These are phyloP conservation scores for Sturnira hondurensis DNA, from an alignment of 2,113 vertebrate species.

Conservation along the genomic window DNA sequence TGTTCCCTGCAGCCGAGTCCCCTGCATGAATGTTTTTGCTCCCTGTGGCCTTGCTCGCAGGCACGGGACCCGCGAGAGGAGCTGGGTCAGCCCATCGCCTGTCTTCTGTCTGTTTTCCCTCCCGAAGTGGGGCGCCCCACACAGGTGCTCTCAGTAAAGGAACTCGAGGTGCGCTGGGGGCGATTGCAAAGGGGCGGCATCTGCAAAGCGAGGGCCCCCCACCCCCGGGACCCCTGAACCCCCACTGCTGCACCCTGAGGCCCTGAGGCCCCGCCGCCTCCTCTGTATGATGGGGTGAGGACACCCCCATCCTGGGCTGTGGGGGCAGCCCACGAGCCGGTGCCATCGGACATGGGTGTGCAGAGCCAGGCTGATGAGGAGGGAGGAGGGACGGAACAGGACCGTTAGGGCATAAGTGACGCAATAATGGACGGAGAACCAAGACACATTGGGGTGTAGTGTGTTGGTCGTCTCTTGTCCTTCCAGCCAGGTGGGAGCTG, in stretches of 20 bases:
- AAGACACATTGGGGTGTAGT: rapidly evolving
- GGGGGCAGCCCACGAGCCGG: rapidly evolving
- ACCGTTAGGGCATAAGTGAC: rapidly evolving
- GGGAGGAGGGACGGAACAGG: neutral
- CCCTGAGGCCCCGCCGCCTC: neutral
- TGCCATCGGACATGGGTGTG: rapidly evolving
- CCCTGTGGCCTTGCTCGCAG: rapidly evolving
- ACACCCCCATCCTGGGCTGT: rapidly evolving
- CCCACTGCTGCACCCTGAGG: no score
- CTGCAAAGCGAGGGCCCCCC: neutral
- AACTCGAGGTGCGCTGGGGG: no score
- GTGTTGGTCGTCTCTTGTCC: rapidly evolving
- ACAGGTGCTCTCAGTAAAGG: rapidly evolving
- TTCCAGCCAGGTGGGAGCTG: rapidly evolving
- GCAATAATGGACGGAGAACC: rapidly evolving
- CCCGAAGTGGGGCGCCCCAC: rapidly evolving
- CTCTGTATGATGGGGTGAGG: rapidly evolving
- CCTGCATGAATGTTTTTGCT: rapidly evolving
- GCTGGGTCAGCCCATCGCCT: rapidly evolving
- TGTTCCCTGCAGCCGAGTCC: rapidly evolving
- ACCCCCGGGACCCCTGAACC: rapidly evolving
- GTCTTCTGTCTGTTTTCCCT: neutral
- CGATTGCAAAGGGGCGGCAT: rapidly evolving
- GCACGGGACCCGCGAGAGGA: rapidly evolving
- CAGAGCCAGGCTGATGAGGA: rapidly evolving